phyloP scores from a whole-genome alignment of 2,888 invertebrate species.

The Nemotelus nigrinus region DNA sequence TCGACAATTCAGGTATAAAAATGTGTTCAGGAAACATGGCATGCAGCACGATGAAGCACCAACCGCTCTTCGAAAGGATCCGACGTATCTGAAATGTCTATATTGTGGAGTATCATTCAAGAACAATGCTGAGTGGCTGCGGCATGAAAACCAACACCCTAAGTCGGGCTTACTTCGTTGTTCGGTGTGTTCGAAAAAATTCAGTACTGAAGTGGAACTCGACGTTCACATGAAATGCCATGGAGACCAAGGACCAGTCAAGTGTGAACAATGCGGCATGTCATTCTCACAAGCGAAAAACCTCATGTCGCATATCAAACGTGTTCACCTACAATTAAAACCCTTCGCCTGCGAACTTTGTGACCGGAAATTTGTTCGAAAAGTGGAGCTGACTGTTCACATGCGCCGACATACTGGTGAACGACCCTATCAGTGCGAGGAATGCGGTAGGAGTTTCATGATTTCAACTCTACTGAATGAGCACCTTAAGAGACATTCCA shows the following conservation, averaged over 20 bases:
- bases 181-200: slow-evolving; percentile 19
- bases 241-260: slow-evolving; percentile 46
- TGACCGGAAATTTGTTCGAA: slow-evolving; percentile 50
- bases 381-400: slow-evolving; percentile 50
- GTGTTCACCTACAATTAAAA: slow-evolving; percentile 50
- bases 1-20: slow-evolving; percentile 9
- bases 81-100: slow-evolving; percentile 39
- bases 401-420: slow-evolving; percentile 52
- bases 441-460: slow-evolving; percentile 48
- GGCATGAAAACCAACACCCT: slow-evolving; percentile 32
- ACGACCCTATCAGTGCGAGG: slow-evolving; percentile 52
- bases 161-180: slow-evolving; percentile 3
- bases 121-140: slow-evolving; percentile 1
- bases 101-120: slow-evolving; percentile 47
- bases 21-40: background rate
- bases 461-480: slow-evolving; percentile 49
- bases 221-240: slow-evolving; percentile 28
- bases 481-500: slow-evolving; percentile 51
- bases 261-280: slow-evolving; percentile 51
- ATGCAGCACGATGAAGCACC: slow-evolving; percentile 14
- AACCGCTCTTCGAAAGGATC: background rate
- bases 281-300: slow-evolving; percentile 51
- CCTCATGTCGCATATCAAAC: slow-evolving; percentile 48
- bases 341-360: slow-evolving; percentile 49
- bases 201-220: background rate